These are phyloP conservation scores for Heptranchias perlo DNA, from an alignment of 2,113 vertebrate genomes.

Conservation along the genomic window DNA sequence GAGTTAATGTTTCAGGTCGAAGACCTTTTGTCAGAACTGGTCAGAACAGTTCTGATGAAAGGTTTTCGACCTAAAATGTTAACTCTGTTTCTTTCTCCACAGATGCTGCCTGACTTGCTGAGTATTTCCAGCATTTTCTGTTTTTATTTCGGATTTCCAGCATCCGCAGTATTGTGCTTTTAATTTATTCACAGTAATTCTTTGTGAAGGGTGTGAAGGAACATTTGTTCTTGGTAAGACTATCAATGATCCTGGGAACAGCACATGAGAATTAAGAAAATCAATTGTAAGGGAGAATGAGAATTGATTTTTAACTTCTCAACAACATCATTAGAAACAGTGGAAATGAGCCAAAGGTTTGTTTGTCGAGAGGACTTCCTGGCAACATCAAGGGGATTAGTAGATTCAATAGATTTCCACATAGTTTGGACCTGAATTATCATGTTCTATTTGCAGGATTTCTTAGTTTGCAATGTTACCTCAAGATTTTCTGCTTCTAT, in stretches of 20 bases:
- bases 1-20: too few species aligned
- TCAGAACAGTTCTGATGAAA: too few species aligned
- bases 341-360: neutral
- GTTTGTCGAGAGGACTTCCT: neutral
- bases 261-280: neutral
- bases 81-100: too few species aligned
- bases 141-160: too few species aligned
- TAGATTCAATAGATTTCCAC: neutral
- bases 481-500: neutral
- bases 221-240: neutral
- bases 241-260: neutral
- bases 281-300: neutral
- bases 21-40: too few species aligned
- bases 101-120: too few species aligned
- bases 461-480: neutral
- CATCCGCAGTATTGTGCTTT: too few species aligned
- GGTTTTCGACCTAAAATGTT: too few species aligned
- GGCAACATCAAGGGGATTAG: neutral
- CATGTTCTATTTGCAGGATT: neutral
- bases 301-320: neutral
- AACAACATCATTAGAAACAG: neutral
- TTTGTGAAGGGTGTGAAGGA: neutral
- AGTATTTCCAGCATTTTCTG: too few species aligned
- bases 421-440: neutral
- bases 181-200: conserved; percentile 24